A percentile compares a stretch with the other conserved stretches of the same genome.
phyloP scores from a whole-genome alignment of 2,888 invertebrate genomes.

The Galerucella pusilla region DNA sequence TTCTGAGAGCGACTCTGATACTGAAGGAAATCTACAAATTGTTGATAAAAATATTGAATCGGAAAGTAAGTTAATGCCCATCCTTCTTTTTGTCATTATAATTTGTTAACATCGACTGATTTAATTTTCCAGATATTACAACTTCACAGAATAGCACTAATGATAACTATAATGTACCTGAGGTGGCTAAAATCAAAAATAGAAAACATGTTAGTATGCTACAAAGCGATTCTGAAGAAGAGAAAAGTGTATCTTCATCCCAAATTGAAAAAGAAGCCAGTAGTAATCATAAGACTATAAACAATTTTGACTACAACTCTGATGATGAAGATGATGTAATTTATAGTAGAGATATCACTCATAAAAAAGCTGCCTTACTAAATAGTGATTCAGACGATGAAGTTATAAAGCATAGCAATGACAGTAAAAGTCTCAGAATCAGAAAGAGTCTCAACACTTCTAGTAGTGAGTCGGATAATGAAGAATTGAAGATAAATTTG shows the following conservation, averaged over 20 bases:
- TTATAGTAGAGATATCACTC: background rate
- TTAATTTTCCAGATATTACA: background rate
- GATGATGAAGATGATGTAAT: background rate
- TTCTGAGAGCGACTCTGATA: constrained; percentile 49
- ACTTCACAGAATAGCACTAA: background rate
- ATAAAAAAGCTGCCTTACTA: background rate
- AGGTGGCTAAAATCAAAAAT: constrained; percentile 8
- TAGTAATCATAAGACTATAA: background rate
- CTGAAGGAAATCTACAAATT: constrained; percentile 26
- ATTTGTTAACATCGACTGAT: background rate
- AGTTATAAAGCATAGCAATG: background rate
- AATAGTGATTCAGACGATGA: background rate
- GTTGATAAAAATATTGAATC: background rate
- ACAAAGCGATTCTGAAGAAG: constrained; percentile 39
- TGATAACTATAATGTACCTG: constrained; percentile 5
- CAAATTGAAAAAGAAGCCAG: background rate
- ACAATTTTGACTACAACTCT: background rate
- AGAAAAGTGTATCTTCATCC: constrained; percentile 9
- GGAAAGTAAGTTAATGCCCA: background rate
- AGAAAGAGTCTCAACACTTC: background rate
- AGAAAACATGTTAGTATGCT: constrained; percentile 16
- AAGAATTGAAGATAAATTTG: background rate
- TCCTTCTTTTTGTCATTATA: background rate
- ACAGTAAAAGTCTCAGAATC: background rate
- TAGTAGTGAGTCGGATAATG: constrained; percentile 16